A percentile compares a stretch with the other conserved stretches of the same genome.
These are phyloP conservation scores for Tachina fera DNA, from an alignment of 2,888 invertebrate species.

Conservation along the genomic window DNA sequence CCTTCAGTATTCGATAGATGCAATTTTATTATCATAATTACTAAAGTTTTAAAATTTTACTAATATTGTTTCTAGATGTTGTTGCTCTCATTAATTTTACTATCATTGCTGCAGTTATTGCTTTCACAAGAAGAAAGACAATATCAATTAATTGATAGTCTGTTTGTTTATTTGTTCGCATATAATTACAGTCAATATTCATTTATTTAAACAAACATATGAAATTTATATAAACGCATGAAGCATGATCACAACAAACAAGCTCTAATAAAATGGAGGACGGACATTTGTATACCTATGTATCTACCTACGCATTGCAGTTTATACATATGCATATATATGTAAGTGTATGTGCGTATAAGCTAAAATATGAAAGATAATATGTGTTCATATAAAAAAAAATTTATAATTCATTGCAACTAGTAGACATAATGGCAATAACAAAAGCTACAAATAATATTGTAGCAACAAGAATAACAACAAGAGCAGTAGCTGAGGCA, in stretches of 20 bases:
- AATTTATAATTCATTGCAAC: slow-evolving; percentile 32
- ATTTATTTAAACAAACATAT: slow-evolving; percentile 57
- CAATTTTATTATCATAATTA: not conserved
- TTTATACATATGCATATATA: not conserved
- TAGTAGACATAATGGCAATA: slow-evolving; percentile 22
- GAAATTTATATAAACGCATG: slow-evolving; percentile 21
- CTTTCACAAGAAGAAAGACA: slow-evolving; percentile 53
- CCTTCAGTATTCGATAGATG: no score
- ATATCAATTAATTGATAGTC: slow-evolving; percentile 73
- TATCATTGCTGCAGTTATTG: slow-evolving; percentile 35
- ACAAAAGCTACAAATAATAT: slow-evolving; percentile 45
- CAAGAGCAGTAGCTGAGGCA: slow-evolving; percentile 31
- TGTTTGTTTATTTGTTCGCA: slow-evolving; percentile 57
- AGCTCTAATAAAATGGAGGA: not conserved
- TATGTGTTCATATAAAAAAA: not conserved
- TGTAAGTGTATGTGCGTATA: not conserved
- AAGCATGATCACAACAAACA: slow-evolving; percentile 20
- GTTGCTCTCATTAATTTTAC: slow-evolving; percentile 40
- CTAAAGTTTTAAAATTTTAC: not conserved
- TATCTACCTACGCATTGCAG: not conserved
- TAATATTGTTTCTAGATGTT: slow-evolving; percentile 4
- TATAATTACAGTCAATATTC: slow-evolving; percentile 72
- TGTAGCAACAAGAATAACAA: not conserved
- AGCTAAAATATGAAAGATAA: slow-evolving; percentile 34
- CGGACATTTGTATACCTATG: not conserved